Evolutionary conservation across 2,888 invertebrate species (phyloP).

Genomic region (Chloroclysta siterata): DNA sequence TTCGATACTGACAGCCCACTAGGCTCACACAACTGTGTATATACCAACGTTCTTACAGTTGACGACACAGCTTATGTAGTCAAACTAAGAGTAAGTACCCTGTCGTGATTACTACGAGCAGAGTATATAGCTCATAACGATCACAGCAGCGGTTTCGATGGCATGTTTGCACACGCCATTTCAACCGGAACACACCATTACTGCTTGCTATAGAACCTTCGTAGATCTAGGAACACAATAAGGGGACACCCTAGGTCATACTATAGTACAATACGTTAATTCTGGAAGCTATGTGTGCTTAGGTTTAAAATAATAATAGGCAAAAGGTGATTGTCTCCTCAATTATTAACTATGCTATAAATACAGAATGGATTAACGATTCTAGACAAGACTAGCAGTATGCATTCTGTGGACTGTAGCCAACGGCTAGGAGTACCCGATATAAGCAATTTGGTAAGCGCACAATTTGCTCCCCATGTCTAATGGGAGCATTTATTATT

Average conservation of each 20-base stretch:
- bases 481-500: conserved; percentile 43
- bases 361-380: conserved; percentile 73
- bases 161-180: conserved; percentile 8
- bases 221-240: not conserved
- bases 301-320: conserved; percentile 5
- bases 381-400: conserved; percentile 57
- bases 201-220: not conserved
- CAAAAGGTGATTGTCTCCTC: conserved; percentile 18
- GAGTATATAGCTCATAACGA: conserved; percentile 9
- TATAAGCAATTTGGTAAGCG: conserved; percentile 60
- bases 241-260: not conserved
- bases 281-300: not conserved
- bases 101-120: conserved; percentile 6
- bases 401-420: conserved; percentile 69
- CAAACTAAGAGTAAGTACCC: conserved; percentile 8
- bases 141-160: conserved; percentile 1
- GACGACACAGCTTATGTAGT: conserved; percentile 3
- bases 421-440: conserved; percentile 52
- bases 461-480: conserved; percentile 58
- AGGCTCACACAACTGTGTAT: no score
- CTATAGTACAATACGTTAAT: not conserved
- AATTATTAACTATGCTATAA: conserved; percentile 50
- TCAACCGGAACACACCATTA: conserved; percentile 9
- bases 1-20: not conserved
- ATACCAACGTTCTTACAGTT: not conserved